Evolutionary conservation across 2,113 vertebrate species (phyloP).

Genomic region (Indicator indicator): DNA sequence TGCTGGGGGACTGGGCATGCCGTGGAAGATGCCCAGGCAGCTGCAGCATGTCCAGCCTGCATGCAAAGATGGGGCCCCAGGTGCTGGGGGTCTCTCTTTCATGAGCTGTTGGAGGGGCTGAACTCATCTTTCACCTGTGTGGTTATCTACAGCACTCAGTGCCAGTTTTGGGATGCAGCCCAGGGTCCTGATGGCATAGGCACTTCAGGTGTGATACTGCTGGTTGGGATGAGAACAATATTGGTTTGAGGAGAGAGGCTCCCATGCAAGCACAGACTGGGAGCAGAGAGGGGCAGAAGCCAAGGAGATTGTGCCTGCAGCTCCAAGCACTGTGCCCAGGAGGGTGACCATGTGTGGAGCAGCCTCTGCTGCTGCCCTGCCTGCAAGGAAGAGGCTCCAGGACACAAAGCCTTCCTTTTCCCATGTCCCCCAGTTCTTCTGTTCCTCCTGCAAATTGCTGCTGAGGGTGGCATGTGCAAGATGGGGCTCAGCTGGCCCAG

Average conservation of each 20-base stretch:
- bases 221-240: background rate
- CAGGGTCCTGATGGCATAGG: background rate
- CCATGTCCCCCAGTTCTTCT: background rate
- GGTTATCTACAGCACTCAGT: background rate
- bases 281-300: background rate
- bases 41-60: background rate
- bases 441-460: background rate
- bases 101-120: accelerated
- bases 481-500: no score
- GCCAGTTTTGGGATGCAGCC: background rate
- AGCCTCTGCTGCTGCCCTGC: background rate
- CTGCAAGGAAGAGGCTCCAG: background rate
- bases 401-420: background rate
- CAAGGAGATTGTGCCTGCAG: background rate
- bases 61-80: background rate
- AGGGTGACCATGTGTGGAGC: background rate
- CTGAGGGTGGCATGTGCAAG: background rate
- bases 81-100: background rate
- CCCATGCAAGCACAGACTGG: background rate
- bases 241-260: background rate
- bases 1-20: background rate
- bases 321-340: background rate
- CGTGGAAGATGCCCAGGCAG: background rate
- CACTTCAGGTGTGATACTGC: background rate
- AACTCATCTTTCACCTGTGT: background rate